Evolutionary conservation across 2,797 vertebrate species (phyloP), one percentile per base, ranked within the genome.

Genomic region (Schizopygopsis malacanthus): DNA sequence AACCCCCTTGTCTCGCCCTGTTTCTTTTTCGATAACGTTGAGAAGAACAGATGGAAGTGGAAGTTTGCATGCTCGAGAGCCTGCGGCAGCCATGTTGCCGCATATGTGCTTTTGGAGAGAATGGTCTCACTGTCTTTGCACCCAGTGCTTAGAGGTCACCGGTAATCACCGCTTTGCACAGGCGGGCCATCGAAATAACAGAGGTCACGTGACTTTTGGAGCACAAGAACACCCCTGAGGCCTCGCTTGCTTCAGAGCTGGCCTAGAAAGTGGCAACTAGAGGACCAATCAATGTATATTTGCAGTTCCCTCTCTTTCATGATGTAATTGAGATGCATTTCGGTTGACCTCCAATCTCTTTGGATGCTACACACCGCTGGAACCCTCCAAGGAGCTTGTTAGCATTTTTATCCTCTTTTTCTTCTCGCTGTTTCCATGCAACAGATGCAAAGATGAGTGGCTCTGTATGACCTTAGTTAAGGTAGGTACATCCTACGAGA

Each of bases 321-420:
- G 86, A 80, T 85, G 73, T 80, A 79, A 79, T 69, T 7, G 80
- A 88, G 79, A 79, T 70, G 80, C 67, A 61, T 83, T 79, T 84
- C 52, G 37, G 45, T 73, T 84, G 81, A 84, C 87, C 87, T 86
- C 81, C 41, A 72, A 39, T 85, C 82, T 72, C 77, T 82, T 61
- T 52, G 15, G 50, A 82, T 79, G 56, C 45, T 52, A n/a, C 37
- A 65, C 15, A 20, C 43, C 1, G 20, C 52, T 59, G 43, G 80
- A 84, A 85, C 33, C 52, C 85, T 86, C 79, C 33, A 84, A 82
- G 85, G 82, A 67, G 77, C 88, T 88, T 75, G 76, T 88, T 89
- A 88, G 88, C 84, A 72, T 85, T 89, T 83, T 87, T 87, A 76
- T 67, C 71, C 82, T 71, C 43, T n/a, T 85, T 67, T 84, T 69